A percentile compares a stretch with the other conserved stretches of the same genome.
These are phyloP conservation scores for Oryzias curvinotus DNA, from an alignment of 2,113 vertebrate species.

Conservation along the genomic window DNA sequence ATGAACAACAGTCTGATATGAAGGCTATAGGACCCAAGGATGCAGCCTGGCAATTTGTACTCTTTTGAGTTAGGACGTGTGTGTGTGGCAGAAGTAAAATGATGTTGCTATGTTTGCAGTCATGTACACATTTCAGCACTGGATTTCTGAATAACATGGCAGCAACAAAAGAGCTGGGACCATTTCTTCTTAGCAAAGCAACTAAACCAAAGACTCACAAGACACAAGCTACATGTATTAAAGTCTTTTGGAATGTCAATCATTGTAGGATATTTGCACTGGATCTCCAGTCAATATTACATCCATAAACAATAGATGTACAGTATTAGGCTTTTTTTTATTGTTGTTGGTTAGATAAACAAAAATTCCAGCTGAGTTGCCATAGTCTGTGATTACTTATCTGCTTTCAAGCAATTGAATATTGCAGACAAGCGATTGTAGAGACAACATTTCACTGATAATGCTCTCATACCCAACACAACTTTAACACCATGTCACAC, in stretches of 20 bases:
- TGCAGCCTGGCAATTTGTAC: neutral
- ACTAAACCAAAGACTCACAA: conserved; percentile 2
- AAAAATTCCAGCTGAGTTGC: no score
- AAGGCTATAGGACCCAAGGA: neutral
- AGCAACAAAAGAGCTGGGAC: neutral
- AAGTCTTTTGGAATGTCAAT: neutral
- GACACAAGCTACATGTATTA: conserved; percentile 4
- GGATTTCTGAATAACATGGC: neutral
- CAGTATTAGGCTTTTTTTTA: no score
- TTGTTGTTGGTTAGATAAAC: no score
- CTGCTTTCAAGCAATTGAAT: no score
- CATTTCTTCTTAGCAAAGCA: neutral
- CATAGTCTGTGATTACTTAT: no score
- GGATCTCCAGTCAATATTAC: no score
- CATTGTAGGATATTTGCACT: neutral
- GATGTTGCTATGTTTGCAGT: neutral
- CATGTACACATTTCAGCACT: neutral
- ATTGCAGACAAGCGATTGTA: no score
- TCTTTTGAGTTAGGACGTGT: conserved; percentile 1
- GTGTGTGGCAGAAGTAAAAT: neutral
- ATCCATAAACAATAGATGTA: no score
- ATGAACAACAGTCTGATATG: neutral
- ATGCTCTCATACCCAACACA: no score
- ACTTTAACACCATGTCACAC: no score
- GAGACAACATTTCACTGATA: no score